A percentile compares a stretch with the other conserved stretches of the same genome.
Conservation (phyloP, 2,113 vertebrate genomes). For the Aegotheles bennettii region DNA sequence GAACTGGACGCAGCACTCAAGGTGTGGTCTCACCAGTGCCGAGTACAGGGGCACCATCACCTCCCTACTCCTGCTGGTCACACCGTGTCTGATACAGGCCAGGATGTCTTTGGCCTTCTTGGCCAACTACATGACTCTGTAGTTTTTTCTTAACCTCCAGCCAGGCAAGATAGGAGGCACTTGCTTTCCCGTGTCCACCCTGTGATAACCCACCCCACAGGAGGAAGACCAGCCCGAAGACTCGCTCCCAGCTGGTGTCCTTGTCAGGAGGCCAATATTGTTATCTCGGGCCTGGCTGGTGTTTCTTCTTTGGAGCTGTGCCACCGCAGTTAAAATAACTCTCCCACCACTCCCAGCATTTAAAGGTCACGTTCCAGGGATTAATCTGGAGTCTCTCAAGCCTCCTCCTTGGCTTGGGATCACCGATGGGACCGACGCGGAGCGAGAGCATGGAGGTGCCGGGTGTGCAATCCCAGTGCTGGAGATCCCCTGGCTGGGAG, state of each 20-base stretch:
- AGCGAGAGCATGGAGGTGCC: accelerated
- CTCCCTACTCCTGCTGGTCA: too few relatives aligned
- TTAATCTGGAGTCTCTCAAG: neutral
- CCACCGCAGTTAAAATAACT: conserved; percentile 1
- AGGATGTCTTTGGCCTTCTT: too few relatives aligned
- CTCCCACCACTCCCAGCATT: conserved; percentile 19
- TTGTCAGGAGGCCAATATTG: conserved; percentile 28
- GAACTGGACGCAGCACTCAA: too few relatives aligned
- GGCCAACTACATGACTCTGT: too few relatives aligned
- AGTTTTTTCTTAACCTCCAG: neutral
- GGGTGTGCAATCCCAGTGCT: neutral
- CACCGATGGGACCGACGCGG: accelerated
- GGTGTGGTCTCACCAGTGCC: too few relatives aligned
- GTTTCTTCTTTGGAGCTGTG: neutral
- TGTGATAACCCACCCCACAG: accelerated
- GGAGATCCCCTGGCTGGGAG: neutral
- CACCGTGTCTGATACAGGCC: too few relatives aligned
- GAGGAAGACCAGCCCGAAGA: neutral
- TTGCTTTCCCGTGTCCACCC: neutral
- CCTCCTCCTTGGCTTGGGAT: neutral
- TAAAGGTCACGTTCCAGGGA: conserved; percentile 38
- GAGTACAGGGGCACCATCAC: too few relatives aligned
- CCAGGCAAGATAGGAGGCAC: neutral
- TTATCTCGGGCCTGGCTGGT: conserved; percentile 35
- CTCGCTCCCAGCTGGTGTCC: neutral